These are phyloP conservation scores for Pongo abelii DNA, from an alignment of 2,113 vertebrate species.

Conservation along the genomic window DNA sequence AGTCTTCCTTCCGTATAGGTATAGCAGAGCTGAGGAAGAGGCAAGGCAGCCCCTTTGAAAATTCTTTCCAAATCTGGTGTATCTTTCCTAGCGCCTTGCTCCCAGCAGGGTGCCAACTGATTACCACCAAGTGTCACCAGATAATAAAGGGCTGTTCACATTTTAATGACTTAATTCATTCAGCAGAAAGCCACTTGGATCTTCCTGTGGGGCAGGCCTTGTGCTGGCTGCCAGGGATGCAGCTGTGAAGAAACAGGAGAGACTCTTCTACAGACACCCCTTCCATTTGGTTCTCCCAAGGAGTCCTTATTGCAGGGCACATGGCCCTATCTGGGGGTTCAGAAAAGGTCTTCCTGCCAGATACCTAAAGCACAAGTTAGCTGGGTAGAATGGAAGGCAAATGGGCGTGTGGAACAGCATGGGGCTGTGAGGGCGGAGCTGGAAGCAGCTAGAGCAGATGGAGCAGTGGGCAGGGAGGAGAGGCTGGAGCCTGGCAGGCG, in stretches of 20 bases:
- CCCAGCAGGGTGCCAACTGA: neutral
- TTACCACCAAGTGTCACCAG: neutral
- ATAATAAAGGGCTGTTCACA: neutral
- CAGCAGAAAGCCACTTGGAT: neutral
- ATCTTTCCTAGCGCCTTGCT: neutral
- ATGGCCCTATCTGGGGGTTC: neutral
- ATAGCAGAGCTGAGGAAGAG: neutral
- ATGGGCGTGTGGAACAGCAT: neutral
- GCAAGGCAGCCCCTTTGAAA: too few species aligned
- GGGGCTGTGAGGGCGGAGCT: neutral
- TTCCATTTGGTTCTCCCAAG: neutral
- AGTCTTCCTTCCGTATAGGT: neutral
- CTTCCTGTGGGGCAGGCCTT: neutral
- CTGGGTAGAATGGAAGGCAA: neutral
- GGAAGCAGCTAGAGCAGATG: neutral
- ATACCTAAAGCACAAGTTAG: neutral
- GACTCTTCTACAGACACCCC: neutral
- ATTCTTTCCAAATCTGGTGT: neutral
- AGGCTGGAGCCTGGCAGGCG: neutral
- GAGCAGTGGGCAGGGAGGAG: rapidly evolving
- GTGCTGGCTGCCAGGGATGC: neutral
- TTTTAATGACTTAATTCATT: neutral
- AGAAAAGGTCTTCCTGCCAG: neutral
- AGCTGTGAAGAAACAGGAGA: neutral
- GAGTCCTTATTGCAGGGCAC: neutral